Percentiles rank a stretch among this genome's conserved stretches.
These are phyloP conservation scores for Neopipo cinnamomea DNA, from an alignment of 2,113 vertebrate genomes.

Conservation along the genomic window DNA sequence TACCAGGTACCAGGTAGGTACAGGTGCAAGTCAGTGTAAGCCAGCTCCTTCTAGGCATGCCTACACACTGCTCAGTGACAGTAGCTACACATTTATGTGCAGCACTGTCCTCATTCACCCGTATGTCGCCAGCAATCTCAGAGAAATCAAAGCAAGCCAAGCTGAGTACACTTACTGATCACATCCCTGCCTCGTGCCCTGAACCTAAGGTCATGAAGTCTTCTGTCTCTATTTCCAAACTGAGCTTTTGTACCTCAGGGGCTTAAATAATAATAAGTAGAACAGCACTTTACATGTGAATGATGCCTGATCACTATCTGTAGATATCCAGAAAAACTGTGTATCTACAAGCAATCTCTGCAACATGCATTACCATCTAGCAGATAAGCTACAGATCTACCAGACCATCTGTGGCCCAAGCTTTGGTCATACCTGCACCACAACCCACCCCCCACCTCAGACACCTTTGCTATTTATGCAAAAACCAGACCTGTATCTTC, in stretches of 20 bases:
- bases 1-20: background rate
- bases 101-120: background rate
- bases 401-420: background rate
- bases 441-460: background rate
- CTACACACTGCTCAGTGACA: background rate
- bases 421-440: background rate
- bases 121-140: background rate
- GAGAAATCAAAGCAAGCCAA: background rate
- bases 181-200: background rate
- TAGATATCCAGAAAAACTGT: background rate
- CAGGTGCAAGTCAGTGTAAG: background rate
- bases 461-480: background rate
- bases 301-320: background rate
- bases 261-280: background rate
- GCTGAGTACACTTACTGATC: background rate
- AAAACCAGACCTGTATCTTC: background rate
- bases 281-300: background rate
- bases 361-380: rapidly evolving
- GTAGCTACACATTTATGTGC: background rate
- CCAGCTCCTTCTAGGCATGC: background rate
- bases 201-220: background rate
- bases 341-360: background rate
- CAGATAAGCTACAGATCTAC: background rate
- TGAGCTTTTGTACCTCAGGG: background rate
- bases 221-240: background rate